Percentiles rank a stretch among this genome's conserved stretches.
Conservation (phyloP, 2,888 invertebrate genomes). For the Argyra leucocephala region DNA sequence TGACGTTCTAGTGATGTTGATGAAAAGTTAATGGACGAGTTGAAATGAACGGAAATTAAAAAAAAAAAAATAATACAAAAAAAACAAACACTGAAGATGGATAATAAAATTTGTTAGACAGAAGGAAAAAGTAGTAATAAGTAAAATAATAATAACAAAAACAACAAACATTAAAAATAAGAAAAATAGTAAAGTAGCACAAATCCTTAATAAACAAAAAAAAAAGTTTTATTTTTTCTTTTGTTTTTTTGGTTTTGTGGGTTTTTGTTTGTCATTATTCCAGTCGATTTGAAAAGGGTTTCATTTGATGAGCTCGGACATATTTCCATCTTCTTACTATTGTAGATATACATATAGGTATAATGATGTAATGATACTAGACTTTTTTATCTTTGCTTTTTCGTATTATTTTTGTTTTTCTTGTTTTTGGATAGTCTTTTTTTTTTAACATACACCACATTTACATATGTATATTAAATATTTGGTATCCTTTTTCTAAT, state of each 20-base stretch:
- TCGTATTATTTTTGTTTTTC: no score
- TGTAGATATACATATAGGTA: no score
- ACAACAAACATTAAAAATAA: conserved; percentile 29
- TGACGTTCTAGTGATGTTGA: background rate
- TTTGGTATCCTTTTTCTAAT: no score
- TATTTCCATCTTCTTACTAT: background rate
- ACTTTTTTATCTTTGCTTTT: no score
- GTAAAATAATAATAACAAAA: conserved; percentile 28
- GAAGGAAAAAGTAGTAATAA: conserved; percentile 15
- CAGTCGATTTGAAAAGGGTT: conserved; percentile 1
- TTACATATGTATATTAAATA: no score
- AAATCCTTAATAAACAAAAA: background rate
- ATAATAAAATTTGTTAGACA: background rate
- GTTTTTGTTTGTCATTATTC: background rate
- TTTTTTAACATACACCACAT: no score
- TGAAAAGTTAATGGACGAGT: conserved; percentile 37
- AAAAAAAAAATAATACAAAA: conserved; percentile 29
- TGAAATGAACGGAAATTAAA: conserved; percentile 37
- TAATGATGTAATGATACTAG: background rate
- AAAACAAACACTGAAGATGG: conserved; percentile 30
- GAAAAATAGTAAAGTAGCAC: background rate
- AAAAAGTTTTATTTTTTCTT: background rate
- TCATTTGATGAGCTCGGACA: background rate
- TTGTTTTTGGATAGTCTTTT: no score
- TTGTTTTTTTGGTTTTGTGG: background rate